Evolutionary conservation across 2,113 vertebrate species (phyloP).

Genomic region (Macrotis lagotis): DNA sequence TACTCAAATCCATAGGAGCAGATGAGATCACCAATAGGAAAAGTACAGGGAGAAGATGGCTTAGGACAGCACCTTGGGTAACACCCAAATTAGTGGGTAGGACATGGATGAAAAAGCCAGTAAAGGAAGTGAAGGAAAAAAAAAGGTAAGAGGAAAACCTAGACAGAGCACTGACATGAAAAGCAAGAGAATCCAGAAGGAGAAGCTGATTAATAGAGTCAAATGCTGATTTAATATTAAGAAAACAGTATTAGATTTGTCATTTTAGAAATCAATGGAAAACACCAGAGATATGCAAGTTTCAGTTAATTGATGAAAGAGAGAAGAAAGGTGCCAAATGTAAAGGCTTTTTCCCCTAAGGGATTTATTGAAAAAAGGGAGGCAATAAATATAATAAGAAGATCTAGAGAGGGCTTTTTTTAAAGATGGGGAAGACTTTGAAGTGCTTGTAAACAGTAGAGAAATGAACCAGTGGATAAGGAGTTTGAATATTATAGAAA

Average conservation of each 20-base stretch:
- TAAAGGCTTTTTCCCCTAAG: not conserved
- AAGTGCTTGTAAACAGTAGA: not conserved
- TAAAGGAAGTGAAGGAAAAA: not conserved
- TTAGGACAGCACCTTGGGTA: not conserved
- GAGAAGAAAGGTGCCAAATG: not conserved
- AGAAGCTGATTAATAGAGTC: not conserved
- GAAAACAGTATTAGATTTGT: no score
- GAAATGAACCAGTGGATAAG: no score
- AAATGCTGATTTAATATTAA: not conserved
- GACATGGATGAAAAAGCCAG: not conserved
- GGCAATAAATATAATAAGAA: not conserved
- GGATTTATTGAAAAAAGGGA: not conserved
- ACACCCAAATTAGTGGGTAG: not conserved
- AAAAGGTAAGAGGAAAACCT: not conserved
- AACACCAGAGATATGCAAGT: no score
- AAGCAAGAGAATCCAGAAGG: not conserved
- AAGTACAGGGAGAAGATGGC: not conserved
- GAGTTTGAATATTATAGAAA: not conserved
- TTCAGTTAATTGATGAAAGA: not conserved
- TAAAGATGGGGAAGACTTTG: not conserved
- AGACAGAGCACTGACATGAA: not conserved
- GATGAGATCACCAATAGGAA: not conserved
- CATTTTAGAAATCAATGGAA: no score
- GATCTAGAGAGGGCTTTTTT: not conserved
- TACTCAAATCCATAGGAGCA: not conserved